Evolutionary conservation across 2,888 invertebrate genomes (phyloP).

Genomic region (Liodrosophila aerea): DNA sequence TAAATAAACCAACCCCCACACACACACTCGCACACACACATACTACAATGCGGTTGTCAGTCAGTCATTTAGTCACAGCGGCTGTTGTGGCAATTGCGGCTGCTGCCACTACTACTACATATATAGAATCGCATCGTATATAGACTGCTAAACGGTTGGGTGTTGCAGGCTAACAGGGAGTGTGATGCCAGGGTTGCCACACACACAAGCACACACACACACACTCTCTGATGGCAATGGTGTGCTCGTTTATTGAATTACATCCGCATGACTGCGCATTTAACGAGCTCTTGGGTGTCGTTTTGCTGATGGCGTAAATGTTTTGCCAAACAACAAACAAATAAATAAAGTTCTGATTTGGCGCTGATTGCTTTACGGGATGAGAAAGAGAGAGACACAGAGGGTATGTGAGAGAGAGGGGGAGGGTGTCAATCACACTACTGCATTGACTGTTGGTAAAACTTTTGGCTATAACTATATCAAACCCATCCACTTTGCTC

Average conservation of each 20-base stretch:
- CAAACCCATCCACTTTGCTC: constrained; percentile 48
- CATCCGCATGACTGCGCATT: constrained; percentile 79
- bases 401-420: background rate
- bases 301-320: constrained; percentile 79
- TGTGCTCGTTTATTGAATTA: constrained; percentile 81
- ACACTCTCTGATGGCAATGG: constrained; percentile 60
- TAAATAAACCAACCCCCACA: constrained; percentile 74
- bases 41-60: constrained; percentile 73
- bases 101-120: constrained; percentile 42
- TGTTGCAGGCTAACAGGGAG: constrained; percentile 45
- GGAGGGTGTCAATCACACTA: constrained; percentile 1
- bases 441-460: background rate
- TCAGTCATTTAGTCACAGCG: constrained; percentile 73
- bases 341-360: constrained; percentile 79
- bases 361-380: constrained; percentile 72
- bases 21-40: constrained; percentile 22
- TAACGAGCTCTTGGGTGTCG: constrained; percentile 77
- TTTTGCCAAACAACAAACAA: constrained; percentile 81
- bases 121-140: constrained; percentile 21
- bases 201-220: too few relatives aligned
- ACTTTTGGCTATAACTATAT: background rate
- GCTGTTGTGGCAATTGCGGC: constrained; percentile 72
- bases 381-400: background rate
- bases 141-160: constrained; percentile 66
- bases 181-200: constrained; percentile 8